Evolutionary conservation across 2,888 invertebrate genomes (phyloP), one percentile per base, ranked within the genome.

Genomic region (Chrysina gloriosa): DNA sequence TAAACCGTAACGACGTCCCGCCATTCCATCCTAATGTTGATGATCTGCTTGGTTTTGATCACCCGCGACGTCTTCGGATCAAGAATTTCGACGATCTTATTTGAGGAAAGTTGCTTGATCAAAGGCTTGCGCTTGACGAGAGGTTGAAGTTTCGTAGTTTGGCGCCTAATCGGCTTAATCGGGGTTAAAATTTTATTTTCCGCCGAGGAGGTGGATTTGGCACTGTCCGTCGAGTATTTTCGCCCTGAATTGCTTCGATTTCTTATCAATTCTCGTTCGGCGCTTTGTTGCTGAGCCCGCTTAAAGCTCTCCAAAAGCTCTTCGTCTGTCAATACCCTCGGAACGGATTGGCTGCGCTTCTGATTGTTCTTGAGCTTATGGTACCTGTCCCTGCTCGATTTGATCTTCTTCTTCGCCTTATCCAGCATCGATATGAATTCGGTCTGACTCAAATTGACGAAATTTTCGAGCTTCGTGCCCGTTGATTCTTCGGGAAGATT

Each of bases 261-360:
- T 19, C 56, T 69, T 76, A 77, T 84, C 76, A 67, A 83, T 81
- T 73, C 84, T 82, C 65, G 74, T 70, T 83, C 83, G 14, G 80
- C 76, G 61, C 83, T 82, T 56, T 82, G 73, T 72, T 80, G 80
- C 70, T 84, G 82, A 21, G 84, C 85, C 68, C 82, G 80, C 9
- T 81, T 77, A 72, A 88, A 83, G 67, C 86, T 85, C 67, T 86
- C 84, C 54, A 88, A 78, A 69, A 88, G 83, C 80, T 88, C 87
- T 83, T 86, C 84, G 85, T 88, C 70, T 81, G 87, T 80, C 83
- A 87, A 23, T 83, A 87, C 75, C 83, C 84, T 71, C 31, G 87
- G 86, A 9, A 86, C 85, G 1, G 89, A 89, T 76, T 87, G 87
- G 27, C 89, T 88, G 67, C 89, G 81, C 65, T 88, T 86, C 0